Evolutionary conservation across 2,888 invertebrate genomes (phyloP).

Genomic region (Callosobruchus maculatus): DNA sequence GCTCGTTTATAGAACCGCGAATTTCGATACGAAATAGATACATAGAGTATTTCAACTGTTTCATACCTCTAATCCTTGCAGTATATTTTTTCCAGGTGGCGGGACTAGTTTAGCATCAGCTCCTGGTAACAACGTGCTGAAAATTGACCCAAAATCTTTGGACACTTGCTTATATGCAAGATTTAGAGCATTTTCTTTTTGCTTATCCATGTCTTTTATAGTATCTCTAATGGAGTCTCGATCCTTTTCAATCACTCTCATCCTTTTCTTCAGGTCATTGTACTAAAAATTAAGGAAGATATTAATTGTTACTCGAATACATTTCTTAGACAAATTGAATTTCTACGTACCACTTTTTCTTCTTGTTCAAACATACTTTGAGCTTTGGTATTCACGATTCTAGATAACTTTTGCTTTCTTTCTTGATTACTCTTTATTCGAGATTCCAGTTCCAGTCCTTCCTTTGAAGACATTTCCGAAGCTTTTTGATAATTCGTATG

Average conservation of each 20-base stretch:
- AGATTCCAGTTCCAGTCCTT: constrained; percentile 52
- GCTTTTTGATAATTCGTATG: constrained; percentile 35
- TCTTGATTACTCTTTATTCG: constrained; percentile 57
- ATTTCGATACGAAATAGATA: too few relatives aligned
- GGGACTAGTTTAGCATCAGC: constrained; percentile 83
- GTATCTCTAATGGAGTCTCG: constrained; percentile 70
- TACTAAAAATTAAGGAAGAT: constrained; percentile 48
- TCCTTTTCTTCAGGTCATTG: constrained; percentile 60
- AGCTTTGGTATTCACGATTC: constrained; percentile 75
- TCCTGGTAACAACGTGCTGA: constrained; percentile 85
- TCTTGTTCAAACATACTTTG: constrained; percentile 83
- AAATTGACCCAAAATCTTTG: constrained; percentile 92
- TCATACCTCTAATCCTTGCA: constrained; percentile 82
- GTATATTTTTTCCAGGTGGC: constrained; percentile 65
- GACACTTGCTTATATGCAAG: constrained; percentile 86
- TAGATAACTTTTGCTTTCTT: constrained; percentile 62
- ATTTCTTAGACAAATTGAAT: neutral
- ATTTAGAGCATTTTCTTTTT: constrained; percentile 79
- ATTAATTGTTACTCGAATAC: neutral
- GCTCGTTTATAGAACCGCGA: too few relatives aligned
- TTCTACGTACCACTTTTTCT: constrained; percentile 67
- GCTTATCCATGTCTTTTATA: constrained; percentile 84
- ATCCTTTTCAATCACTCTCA: constrained; percentile 68
- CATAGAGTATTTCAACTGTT: too few relatives aligned
- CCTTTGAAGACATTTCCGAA: constrained; percentile 32